phyloP scores from a whole-genome alignment of 2,113 vertebrate genomes.

The Hippoglossus stenolepis region DNA sequence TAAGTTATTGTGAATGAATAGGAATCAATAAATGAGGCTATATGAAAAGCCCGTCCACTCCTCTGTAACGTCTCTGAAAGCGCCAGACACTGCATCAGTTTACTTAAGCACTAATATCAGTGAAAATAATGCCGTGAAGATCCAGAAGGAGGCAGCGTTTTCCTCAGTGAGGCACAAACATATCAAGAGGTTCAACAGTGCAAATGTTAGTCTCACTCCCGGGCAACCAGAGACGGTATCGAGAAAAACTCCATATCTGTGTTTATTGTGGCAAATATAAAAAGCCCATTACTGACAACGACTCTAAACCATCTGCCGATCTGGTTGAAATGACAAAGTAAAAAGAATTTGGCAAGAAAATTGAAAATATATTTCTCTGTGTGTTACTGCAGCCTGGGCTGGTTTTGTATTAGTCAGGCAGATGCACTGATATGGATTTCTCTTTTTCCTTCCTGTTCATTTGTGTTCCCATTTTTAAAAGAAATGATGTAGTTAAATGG shows the following conservation, averaged over 20 bases:
- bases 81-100: neutral
- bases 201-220: neutral
- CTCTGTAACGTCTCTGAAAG: neutral
- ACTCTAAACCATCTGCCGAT: neutral
- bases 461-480: conserved; percentile 17
- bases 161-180: neutral
- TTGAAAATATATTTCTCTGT: neutral
- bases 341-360: neutral
- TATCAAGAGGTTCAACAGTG: neutral
- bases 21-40: conserved; percentile 7
- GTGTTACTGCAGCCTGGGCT: conserved; percentile 63
- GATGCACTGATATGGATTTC: conserved; percentile 31
- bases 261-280: no score
- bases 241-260: neutral
- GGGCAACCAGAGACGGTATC: no score
- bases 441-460: conserved; percentile 10
- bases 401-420: conserved; percentile 54
- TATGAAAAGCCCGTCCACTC: neutral
- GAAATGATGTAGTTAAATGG: conserved; percentile 30
- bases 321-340: neutral
- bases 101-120: neutral
- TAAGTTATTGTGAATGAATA: neutral
- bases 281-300: neutral
- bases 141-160: conserved; percentile 19
- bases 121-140: neutral